Percentiles rank a stretch among this genome's conserved stretches.
Evolutionary conservation across 2,113 vertebrate genomes (phyloP).

Genomic region (Barbus barbus): DNA sequence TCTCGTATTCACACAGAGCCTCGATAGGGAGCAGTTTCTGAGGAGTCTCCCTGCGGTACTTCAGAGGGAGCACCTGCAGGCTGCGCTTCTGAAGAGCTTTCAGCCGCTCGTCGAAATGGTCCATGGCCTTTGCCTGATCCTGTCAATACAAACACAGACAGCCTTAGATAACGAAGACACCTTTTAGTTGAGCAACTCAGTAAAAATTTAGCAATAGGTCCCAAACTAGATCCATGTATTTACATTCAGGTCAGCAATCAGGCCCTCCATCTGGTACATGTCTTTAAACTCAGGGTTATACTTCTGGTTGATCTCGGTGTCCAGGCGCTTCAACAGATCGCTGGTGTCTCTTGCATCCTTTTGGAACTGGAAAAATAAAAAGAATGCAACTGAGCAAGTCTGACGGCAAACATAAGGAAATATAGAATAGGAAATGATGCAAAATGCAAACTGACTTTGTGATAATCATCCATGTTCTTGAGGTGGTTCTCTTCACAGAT

Average conservation of each 20-base stretch:
- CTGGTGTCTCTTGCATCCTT: slow-evolving; percentile 88
- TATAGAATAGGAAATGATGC: not conserved
- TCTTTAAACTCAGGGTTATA: slow-evolving; percentile 95
- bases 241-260: slow-evolving; percentile 87
- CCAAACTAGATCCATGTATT: slow-evolving; percentile 59
- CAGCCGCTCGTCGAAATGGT: slow-evolving; percentile 84
- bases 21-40: slow-evolving; percentile 85
- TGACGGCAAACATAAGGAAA: not conserved
- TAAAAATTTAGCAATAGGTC: not conserved
- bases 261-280: slow-evolving; percentile 86
- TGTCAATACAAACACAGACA: slow-evolving; percentile 62
- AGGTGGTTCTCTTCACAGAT: slow-evolving; percentile 98
- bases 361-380: slow-evolving; percentile 78
- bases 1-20: slow-evolving; percentile 89
- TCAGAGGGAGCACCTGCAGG: slow-evolving; percentile 86
- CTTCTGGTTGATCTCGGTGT: slow-evolving; percentile 89
- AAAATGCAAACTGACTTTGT: slow-evolving; percentile 80
- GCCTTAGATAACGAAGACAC: not conserved
- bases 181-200: not conserved
- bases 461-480: slow-evolving; percentile 95
- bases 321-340: slow-evolving; percentile 87
- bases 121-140: slow-evolving; percentile 93
- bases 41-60: slow-evolving; percentile 76
- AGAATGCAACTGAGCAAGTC: not conserved
- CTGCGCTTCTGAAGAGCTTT: slow-evolving; percentile 84